Base-by-base conservation (phyloP, 1,140 invertebrate species). In the Gryon sp. region DNA sequence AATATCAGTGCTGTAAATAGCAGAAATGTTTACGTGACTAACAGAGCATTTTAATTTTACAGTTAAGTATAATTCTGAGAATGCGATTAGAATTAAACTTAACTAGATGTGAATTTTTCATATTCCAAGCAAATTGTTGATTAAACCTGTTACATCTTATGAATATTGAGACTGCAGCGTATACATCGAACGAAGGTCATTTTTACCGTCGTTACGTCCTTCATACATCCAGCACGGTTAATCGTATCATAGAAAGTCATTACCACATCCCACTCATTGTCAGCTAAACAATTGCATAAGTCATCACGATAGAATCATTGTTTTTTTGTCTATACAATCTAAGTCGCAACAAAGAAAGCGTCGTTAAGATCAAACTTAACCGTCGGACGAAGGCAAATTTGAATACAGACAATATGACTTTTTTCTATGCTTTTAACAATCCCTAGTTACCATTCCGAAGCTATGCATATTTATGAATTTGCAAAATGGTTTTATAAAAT, bases 241-340 rank as follows among this genome's bases (percentile, higher is more conserved):
- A 76, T 76, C 74, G 52, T 70, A 24, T 36, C 74, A 70, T 65
- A 66, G 66, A 77, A 72, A 77, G 74, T 77, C 74, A 77, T 77
- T 77, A 77, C 74, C 66, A 72, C 74, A 72, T 77, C 74, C 74
- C 40, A 70, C 74, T 77, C 74, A 77, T 72, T 62, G 74, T 72
- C 66, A 43, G 46, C 45, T 46, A 48, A 59, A 63, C 24, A 43
- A 52, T 77, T 77, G 45, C 59, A 60, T 43, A 70, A 75, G 6
- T 2, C 24, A 22, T 20, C 26, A 52, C 70, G 53, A 28, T 12
- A 12, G 32, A 66, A 77, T 72, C 66, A 72, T 77, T 66, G 74
- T n/a, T n/a, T n/a, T 72, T 70, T 66, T 22, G 15, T 28, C 63
- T n/a, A n/a, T 5, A 24, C 16, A 16, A 41, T 48, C 62, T 16